phyloP scores from a whole-genome alignment of 2,113 vertebrate genomes.

The Hoplias malabaricus region DNA sequence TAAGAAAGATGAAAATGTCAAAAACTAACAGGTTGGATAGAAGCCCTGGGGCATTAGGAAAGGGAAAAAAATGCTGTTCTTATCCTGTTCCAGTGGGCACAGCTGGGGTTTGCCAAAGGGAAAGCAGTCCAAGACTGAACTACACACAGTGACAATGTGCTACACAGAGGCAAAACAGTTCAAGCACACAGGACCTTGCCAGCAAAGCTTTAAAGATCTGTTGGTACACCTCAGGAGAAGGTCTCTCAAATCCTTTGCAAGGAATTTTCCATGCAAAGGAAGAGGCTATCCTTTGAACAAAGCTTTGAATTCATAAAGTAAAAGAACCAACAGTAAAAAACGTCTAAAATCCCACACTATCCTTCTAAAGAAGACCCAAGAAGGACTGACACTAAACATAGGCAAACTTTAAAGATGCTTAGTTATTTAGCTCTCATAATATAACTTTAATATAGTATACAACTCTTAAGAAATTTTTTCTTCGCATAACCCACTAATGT shows the following conservation, averaged over 20 bases:
- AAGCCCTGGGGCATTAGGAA: background rate
- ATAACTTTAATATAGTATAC: too few species aligned
- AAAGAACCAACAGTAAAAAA: too few species aligned
- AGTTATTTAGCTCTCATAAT: too few species aligned
- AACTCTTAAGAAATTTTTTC: too few species aligned
- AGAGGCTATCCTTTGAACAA: background rate
- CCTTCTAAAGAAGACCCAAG: too few species aligned
- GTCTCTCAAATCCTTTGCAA: background rate
- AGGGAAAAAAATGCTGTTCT: background rate
- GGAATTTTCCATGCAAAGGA: background rate
- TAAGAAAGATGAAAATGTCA: background rate
- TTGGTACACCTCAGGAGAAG: background rate
- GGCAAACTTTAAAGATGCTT: too few species aligned
- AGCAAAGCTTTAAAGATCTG: background rate
- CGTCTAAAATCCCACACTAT: too few species aligned
- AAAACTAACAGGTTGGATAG: background rate
- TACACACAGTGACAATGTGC: background rate
- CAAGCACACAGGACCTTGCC: background rate
- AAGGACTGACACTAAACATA: too few species aligned
- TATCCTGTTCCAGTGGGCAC: background rate
- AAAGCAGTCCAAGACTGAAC: background rate
- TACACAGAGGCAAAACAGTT: background rate
- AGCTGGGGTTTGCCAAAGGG: background rate
- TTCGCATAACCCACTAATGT: too few species aligned
- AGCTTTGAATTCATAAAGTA: background rate